A percentile compares a stretch with the other conserved stretches of the same genome.
Evolutionary conservation across 1,140 invertebrate species (phyloP).

Genomic region (Portunus trituberculatus): DNA sequence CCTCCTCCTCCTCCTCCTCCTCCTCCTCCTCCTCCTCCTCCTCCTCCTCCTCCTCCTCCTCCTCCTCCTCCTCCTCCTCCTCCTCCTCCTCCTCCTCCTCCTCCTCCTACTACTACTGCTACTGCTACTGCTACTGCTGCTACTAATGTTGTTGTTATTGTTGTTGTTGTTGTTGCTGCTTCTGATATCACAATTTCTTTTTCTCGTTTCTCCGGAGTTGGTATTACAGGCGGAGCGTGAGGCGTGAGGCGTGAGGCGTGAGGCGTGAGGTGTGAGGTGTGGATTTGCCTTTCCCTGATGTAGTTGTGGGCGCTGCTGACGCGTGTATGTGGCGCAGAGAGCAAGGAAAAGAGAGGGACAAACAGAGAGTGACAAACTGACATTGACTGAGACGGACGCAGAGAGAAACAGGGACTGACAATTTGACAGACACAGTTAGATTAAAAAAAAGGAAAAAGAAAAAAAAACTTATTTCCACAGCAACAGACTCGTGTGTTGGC

Average conservation of each 20-base stretch:
- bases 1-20: not conserved
- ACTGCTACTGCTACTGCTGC: too few species aligned
- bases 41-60: not conserved
- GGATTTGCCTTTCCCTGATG: not conserved
- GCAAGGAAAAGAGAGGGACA: not conserved
- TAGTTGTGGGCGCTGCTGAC: not conserved
- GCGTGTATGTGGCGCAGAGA: not conserved
- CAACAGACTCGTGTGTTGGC: not conserved
- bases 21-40: not conserved
- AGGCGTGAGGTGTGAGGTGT: too few species aligned
- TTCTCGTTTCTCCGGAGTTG: not conserved
- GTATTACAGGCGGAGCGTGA: not conserved
- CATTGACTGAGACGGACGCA: not conserved
- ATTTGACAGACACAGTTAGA: not conserved
- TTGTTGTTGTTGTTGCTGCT: not conserved
- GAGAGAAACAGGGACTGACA: not conserved
- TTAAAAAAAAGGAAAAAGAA: not conserved
- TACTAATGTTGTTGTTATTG: not conserved
- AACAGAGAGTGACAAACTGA: conserved; percentile 11
- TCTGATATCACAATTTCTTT: not conserved
- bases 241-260: not conserved
- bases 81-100: not conserved
- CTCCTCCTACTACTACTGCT: not conserved
- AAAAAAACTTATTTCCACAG: not conserved
- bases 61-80: not conserved